Base-by-base conservation (phyloP, 2,888 invertebrate genomes). In the Ernsta delagoae region DNA sequence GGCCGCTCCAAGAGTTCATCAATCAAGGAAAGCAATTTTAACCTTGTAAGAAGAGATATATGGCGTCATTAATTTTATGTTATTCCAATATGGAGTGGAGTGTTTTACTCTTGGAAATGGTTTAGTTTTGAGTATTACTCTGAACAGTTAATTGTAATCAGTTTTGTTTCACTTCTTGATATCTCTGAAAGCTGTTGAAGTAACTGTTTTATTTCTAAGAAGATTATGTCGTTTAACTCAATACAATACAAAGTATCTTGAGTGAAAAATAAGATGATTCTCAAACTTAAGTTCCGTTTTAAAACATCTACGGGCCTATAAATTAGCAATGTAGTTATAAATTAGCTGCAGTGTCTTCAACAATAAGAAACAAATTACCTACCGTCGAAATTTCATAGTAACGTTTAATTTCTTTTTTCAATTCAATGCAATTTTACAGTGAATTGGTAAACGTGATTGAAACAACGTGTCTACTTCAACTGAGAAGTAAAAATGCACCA, bases 401-500 rank as follows among this genome's bases (percentile, higher is more conserved):
- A 31, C 31, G 31, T 2, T 31, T 4, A 31, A 12, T 36, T 57
- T 7, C 36, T n/a, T 36, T 43, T 36, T 36, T 57, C 31, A 43
- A 2, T 36, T 61, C 50, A n/a, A 45, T 60, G 43, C 60, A 36
- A 5, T 45, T 34, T 36, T n/a, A 6, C 54, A 48, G 16, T 45
- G 36, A 36, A 56, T 56, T 39, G 45, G 61, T 56, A 34, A 34
- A 56, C 48, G 24, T 68, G 56, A 24, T 62, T 8, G 24, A 54
- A 65, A 61, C 61, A 54, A 12, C 48, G 56, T 62, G 57, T 62
- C 39, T 56, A 6, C 45, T 62, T 54, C 54, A 39, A 61, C 60
- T 45, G 54, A 39, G 67, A n/a, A 39, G 34, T 61, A 67, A 67
- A 64, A 61, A 62, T 67, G 67, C 67, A 48, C 24, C 67, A 53